Evolutionary conservation across 2,113 vertebrate species (phyloP).

Genomic region (Crotalus tigris): DNA sequence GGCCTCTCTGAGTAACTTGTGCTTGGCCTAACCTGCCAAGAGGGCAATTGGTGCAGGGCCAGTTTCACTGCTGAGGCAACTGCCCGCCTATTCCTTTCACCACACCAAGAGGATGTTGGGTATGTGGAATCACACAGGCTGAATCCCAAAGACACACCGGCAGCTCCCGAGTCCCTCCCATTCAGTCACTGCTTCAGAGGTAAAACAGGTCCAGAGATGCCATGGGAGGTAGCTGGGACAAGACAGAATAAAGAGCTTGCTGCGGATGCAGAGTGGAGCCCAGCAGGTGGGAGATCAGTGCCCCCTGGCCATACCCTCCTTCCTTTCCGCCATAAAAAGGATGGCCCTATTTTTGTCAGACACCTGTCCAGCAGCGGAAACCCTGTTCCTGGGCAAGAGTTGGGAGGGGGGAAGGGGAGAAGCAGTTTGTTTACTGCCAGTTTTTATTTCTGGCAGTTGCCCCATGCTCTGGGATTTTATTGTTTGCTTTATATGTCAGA

Average conservation of each 20-base stretch:
- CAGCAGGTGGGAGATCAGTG: background rate
- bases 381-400: background rate
- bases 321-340: background rate
- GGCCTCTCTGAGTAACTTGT: background rate
- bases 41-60: background rate
- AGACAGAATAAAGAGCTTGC: background rate
- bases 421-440: background rate
- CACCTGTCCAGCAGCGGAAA: background rate
- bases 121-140: background rate
- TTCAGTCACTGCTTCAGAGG: background rate
- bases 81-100: background rate
- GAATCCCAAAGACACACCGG: background rate
- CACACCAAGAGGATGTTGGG: background rate
- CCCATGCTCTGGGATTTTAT: background rate
- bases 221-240: no score
- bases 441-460: no score
- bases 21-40: background rate
- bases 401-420: no score
- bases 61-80: background rate
- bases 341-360: background rate
- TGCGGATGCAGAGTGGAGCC: background rate
- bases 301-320: no score
- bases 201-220: background rate
- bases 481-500: background rate
- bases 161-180: background rate